Conservation (phyloP, 37 sponge, comb jelly and placozoan species). For the Aphrocallistes beatrix region DNA sequence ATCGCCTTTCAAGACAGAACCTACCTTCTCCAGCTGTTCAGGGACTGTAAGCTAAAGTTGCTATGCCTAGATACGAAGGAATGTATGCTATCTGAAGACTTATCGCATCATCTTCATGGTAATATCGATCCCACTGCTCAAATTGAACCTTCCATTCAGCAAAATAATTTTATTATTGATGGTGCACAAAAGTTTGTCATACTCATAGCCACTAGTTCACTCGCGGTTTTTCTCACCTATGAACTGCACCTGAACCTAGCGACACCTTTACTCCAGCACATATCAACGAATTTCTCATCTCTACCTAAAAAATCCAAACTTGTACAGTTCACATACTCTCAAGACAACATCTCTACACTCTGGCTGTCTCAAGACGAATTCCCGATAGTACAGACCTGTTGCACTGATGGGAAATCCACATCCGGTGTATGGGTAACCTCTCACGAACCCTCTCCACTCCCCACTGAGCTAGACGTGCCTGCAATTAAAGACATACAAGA, state of each 20-base stretch:
- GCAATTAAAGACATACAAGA: not conserved
- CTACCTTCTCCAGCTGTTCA: not conserved
- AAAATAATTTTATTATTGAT: not conserved
- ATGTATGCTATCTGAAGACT: not conserved
- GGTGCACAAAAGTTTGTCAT: not conserved
- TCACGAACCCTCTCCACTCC: not conserved
- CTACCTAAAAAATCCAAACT: not conserved
- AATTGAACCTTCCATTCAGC: not conserved
- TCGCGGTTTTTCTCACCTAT: constrained; percentile 11
- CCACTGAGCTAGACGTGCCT: not conserved
- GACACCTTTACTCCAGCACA: not conserved
- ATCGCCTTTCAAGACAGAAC: not conserved
- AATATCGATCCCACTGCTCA: not conserved
- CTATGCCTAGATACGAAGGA: not conserved
- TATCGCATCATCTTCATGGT: not conserved
- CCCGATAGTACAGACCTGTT: not conserved
- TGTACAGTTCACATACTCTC: not conserved
- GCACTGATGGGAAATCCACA: not conserved
- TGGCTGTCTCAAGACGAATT: not conserved
- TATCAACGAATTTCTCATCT: not conserved
- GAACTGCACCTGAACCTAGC: not conserved
- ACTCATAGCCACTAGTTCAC: not conserved
- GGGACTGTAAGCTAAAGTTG: constrained; percentile 1
- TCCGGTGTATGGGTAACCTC: not conserved
- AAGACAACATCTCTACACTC: not conserved